Conservation (phyloP, 2,113 vertebrate genomes). For the Nematolebias whitei region DNA sequence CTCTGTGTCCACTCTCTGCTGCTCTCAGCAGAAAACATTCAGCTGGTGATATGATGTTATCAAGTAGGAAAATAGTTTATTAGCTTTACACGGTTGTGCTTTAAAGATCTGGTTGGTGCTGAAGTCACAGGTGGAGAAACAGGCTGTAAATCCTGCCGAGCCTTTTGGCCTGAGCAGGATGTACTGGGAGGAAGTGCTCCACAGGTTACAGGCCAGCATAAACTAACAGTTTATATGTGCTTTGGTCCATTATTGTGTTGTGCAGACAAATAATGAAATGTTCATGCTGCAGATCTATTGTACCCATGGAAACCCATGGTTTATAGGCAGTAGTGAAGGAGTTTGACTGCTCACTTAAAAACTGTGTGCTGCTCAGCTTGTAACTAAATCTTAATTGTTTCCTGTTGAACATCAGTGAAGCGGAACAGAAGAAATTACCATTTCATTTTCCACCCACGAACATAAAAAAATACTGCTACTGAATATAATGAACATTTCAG, state of each 20-base stretch:
- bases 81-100: too few species aligned
- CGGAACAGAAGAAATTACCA: conserved; percentile 17
- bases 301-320: neutral
- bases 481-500: conserved; percentile 2
- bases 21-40: too few species aligned
- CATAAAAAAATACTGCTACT: neutral
- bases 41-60: too few species aligned
- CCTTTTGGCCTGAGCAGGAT: too few species aligned
- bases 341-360: conserved; percentile 10
- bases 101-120: too few species aligned
- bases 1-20: too few species aligned
- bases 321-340: neutral
- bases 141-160: too few species aligned
- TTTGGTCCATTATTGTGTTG: neutral
- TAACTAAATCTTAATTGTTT: conserved; percentile 22
- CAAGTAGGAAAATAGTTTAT: too few species aligned
- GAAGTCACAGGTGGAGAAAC: too few species aligned
- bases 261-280: neutral
- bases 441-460: conserved; percentile 13
- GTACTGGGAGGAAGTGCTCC: too few species aligned
- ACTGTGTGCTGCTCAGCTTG: neutral
- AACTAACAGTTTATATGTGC: neutral
- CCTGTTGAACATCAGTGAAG: conserved; percentile 12
- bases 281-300: neutral
- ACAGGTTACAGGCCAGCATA: too few species aligned